A percentile compares a stretch with the other conserved stretches of the same genome.
phyloP scores from a whole-genome alignment of 2,797 vertebrate genomes.

The Phyllotis vaccarum region DNA sequence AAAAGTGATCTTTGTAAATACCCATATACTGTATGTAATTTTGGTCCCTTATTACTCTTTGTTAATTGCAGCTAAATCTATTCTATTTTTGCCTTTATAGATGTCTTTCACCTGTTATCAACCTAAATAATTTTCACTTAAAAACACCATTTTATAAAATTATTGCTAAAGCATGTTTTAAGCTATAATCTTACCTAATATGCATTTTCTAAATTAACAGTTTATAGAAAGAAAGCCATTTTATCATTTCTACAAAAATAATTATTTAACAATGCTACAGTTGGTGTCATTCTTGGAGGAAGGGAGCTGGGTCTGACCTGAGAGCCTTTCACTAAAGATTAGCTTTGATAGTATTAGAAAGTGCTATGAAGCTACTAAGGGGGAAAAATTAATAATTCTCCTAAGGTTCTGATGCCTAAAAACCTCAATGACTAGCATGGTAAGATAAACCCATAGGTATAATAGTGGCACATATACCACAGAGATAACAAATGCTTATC shows the following conservation, averaged over 20 bases:
- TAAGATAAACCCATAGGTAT: not conserved
- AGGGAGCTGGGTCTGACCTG: not conserved
- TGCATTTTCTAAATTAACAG: not conserved
- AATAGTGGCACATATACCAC: not conserved
- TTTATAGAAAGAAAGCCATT: not conserved
- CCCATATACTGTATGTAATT: not conserved
- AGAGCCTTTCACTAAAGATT: not conserved
- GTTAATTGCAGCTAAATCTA: not conserved
- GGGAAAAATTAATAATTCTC: not conserved
- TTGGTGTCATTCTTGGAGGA: not conserved
- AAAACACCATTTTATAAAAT: not conserved
- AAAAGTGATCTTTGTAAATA: not conserved
- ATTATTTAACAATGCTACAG: not conserved
- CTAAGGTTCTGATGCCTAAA: not conserved
- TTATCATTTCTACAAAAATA: not conserved
- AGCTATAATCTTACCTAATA: not conserved
- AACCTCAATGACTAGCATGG: not conserved
- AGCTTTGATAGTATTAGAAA: too few species aligned
- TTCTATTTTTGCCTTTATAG: not conserved
- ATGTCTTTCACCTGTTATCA: not conserved
- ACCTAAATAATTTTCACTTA: slow-evolving; percentile 33
- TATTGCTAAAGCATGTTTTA: not conserved
- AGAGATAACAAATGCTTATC: not conserved
- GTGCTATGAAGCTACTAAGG: not conserved
- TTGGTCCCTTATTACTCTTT: not conserved